These are phyloP conservation scores for Mus caroli DNA, from an alignment of 2,797 vertebrate species.

Conservation along the genomic window DNA sequence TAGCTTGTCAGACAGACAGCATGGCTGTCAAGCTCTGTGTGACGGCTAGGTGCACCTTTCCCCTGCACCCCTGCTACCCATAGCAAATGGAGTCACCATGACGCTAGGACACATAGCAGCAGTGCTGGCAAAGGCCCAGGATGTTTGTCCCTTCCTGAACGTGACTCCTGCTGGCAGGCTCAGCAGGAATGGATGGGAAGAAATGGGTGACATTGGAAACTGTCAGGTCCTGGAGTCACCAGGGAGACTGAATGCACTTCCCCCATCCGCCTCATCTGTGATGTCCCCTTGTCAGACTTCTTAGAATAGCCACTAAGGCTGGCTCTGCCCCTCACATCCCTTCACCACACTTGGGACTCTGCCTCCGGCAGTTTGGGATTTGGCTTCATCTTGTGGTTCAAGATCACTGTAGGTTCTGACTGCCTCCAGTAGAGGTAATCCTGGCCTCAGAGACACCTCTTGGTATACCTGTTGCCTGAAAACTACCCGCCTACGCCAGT, in stretches of 20 bases:
- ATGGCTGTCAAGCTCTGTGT: background rate
- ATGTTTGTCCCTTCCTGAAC: background rate
- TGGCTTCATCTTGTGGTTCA: slow-evolving; percentile 53
- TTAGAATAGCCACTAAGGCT: background rate
- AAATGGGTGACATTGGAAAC: background rate
- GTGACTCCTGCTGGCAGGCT: background rate
- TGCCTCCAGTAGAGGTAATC: background rate
- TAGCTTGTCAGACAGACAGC: background rate
- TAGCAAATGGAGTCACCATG: background rate
- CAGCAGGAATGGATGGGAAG: background rate
- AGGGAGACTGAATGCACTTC: background rate
- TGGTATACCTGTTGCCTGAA: background rate
- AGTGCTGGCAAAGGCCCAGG: background rate
- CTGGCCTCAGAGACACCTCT: background rate
- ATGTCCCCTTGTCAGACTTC: background rate
- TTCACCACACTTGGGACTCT: background rate
- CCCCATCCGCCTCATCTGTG: background rate
- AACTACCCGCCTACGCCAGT: background rate
- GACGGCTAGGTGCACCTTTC: background rate
- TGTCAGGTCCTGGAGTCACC: background rate
- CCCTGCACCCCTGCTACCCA: background rate
- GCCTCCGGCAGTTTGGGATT: background rate
- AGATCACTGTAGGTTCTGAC: background rate
- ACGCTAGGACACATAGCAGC: background rate
- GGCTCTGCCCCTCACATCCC: background rate